Percentiles rank a stretch among this genome's conserved stretches.
These are phyloP conservation scores for Panopea generosa DNA, from an alignment of 2,888 invertebrate species.

Conservation along the genomic window DNA sequence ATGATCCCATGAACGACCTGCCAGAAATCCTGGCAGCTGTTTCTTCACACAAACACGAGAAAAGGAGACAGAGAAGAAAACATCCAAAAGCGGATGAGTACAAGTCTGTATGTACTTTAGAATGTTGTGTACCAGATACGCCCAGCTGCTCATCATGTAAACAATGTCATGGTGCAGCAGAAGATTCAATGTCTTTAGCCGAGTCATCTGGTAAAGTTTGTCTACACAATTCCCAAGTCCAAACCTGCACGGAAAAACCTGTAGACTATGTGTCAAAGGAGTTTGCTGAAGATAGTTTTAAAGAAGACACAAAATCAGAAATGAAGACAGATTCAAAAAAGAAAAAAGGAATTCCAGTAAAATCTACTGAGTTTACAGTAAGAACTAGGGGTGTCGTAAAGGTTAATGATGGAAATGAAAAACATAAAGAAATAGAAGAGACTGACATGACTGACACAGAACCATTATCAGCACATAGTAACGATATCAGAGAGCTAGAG, in stretches of 20 bases:
- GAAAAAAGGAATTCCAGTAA: slow-evolving; percentile 8
- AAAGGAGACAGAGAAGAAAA: neutral
- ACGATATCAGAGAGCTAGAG: slow-evolving; percentile 9
- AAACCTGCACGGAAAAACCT: slow-evolving; percentile 55
- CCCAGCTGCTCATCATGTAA: slow-evolving; percentile 5
- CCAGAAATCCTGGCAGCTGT: slow-evolving; percentile 70
- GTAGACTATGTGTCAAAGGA: slow-evolving; percentile 41
- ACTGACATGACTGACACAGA: neutral
- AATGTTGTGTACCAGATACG: slow-evolving; percentile 41
- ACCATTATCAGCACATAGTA: neutral
- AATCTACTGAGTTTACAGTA: slow-evolving; percentile 9
- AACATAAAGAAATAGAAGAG: neutral
- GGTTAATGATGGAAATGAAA: too few species aligned
- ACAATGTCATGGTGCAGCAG: slow-evolving; percentile 26
- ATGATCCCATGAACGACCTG: slow-evolving; percentile 77
- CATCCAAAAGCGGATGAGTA: slow-evolving; percentile 28
- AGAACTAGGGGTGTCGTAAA: neutral
- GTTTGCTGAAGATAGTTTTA: neutral
- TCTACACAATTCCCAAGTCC: slow-evolving; percentile 14
- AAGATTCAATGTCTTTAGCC: too few species aligned
- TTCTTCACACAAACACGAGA: slow-evolving; percentile 19
- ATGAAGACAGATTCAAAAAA: slow-evolving; percentile 19
- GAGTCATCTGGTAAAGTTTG: neutral
- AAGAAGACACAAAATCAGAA: neutral
- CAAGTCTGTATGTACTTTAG: slow-evolving; percentile 46